Base-by-base conservation (phyloP, 2,797 vertebrate species). In the Cirrhinus mrigala region DNA sequence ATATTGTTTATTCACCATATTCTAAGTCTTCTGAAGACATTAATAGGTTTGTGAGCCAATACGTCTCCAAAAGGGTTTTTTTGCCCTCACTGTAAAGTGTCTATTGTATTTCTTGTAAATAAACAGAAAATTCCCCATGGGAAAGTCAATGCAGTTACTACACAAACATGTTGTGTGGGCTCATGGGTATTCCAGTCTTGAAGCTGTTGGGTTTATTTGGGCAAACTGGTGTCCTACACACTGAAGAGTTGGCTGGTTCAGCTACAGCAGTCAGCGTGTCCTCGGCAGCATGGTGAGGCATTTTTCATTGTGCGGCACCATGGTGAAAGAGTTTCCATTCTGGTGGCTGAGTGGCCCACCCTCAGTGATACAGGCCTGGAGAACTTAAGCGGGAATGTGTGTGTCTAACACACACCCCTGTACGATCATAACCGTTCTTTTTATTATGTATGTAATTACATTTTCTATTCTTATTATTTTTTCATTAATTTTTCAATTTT, bases 281-380 rank as follows among this genome's bases (percentile, higher is more conserved):
- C 54, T 78, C 83, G 82, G 58, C 86, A 83, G 54, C 15, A 20
- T 15, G 3, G 75, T 87, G 84, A 87, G 84, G 85, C 70, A 90
- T 90, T 88, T 90, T 74, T 56, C 84, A 68, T 78, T 40, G 40
- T 83, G 54, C 15, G 77, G 52, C 7, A 6, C 69, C 24, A n/a
- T 85, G 85, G 52, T 60, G 81, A 73, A 77, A 89, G 54, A 33
- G 29, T 44, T 83, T 83, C 29, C 82, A 83, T 74, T 62, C 48
- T 75, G 60, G 56, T 74, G 81, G 1, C 4, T 1, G 8, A 80
- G 20, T 18, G 75, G 40, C 64, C 64, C 54, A 82, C 54, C 62
- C 71, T 76, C 27, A 58, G 22, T 56, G 22, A 11, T 4, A 48
- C 33, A 40, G 46, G 7, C 44, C 29, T 18, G 6, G n/a, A 76